These are phyloP conservation scores for Agrypnia vestita DNA, from an alignment of 1,140 invertebrate species.

Conservation along the genomic window DNA sequence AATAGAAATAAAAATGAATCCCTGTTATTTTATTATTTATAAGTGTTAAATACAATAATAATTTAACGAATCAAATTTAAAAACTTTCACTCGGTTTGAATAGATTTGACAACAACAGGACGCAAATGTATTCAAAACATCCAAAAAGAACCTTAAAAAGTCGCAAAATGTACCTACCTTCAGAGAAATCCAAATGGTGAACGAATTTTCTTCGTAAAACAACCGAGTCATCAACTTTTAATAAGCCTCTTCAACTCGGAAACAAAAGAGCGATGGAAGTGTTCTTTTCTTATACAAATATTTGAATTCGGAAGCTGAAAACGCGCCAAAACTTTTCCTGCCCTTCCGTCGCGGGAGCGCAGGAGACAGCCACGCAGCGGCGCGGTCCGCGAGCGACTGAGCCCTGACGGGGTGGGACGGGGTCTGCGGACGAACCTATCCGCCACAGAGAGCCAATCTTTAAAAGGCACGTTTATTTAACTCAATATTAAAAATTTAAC, in stretches of 20 bases:
- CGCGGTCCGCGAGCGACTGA: conserved; percentile 32
- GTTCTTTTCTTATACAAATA: conserved; percentile 22
- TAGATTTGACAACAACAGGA: background rate
- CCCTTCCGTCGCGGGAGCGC: too few relatives aligned
- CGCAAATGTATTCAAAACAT: background rate
- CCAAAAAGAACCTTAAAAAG: background rate
- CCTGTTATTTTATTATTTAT: too few relatives aligned
- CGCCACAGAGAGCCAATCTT: background rate
- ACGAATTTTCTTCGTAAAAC: background rate
- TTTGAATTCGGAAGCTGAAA: conserved; percentile 14
- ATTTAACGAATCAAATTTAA: too few relatives aligned
- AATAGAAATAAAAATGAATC: too few relatives aligned
- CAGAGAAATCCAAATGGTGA: background rate
- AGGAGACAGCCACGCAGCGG: background rate
- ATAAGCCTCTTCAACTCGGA: background rate
- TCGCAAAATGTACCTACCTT: conserved; percentile 3
- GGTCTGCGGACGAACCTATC: background rate
- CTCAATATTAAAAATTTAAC: background rate
- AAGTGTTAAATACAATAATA: too few relatives aligned
- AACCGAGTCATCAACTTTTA: background rate
- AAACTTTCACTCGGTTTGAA: background rate
- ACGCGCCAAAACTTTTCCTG: conserved; percentile 33
- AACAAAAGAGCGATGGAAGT: conserved; percentile 23
- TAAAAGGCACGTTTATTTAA: conserved; percentile 9
- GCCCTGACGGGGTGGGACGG: background rate